Evolutionary conservation across 1,140 invertebrate species (phyloP).

Genomic region (Aphelenchoides avenae): DNA sequence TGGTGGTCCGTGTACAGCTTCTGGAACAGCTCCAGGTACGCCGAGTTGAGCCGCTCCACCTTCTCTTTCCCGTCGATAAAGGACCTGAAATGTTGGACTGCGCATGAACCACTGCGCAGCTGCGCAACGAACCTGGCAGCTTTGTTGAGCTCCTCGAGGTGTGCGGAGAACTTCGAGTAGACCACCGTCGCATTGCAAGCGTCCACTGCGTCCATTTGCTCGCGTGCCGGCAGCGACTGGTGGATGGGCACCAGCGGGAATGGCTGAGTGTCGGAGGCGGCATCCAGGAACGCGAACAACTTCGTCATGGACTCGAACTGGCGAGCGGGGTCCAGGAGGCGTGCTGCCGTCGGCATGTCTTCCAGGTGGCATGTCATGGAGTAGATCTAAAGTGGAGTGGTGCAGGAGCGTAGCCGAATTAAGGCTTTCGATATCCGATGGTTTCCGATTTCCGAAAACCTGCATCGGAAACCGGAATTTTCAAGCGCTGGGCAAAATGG

Average conservation of each 20-base stretch:
- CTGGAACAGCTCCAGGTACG: slow-evolving; percentile 28
- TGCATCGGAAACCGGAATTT: no score
- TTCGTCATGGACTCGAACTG: slow-evolving; percentile 4
- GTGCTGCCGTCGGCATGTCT: no score
- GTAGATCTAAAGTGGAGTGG: no score
- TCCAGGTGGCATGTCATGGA: no score
- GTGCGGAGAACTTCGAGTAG: slow-evolving; percentile 12
- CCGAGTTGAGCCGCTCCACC: slow-evolving; percentile 22
- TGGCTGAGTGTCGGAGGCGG: no score
- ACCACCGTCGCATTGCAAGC: slow-evolving; percentile 6
- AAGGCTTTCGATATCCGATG: no score
- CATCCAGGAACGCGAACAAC: slow-evolving; percentile 16
- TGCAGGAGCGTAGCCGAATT: no score
- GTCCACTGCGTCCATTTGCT: slow-evolving; percentile 7
- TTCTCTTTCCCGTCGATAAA: slow-evolving; percentile 32
- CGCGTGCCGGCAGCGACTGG: slow-evolving; percentile 16
- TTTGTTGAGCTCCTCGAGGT: slow-evolving; percentile 27
- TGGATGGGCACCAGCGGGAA: slow-evolving; percentile 28
- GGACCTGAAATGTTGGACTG: slow-evolving; percentile 19
- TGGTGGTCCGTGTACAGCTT: slow-evolving; percentile 16
- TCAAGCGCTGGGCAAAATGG: no score
- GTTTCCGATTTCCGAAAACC: no score
- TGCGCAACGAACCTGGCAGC: slow-evolving; percentile 21
- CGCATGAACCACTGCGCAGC: background rate
- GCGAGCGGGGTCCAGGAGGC: no score